Evolutionary conservation across 2,797 vertebrate species (phyloP).

Genomic region (Nasua narica): DNA sequence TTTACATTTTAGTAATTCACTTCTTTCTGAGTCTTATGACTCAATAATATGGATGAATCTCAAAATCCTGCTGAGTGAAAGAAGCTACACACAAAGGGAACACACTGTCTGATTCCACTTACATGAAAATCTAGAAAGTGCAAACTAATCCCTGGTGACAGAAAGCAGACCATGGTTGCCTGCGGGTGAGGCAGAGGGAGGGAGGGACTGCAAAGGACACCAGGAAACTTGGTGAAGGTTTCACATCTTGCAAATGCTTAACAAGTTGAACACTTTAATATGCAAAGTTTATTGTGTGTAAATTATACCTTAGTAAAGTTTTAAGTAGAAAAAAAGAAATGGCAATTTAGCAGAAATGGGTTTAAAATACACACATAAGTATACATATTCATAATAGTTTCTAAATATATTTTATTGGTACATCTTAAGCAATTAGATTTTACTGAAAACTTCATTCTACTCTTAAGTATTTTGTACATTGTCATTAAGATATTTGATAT

Average conservation of each 20-base stretch:
- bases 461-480: constrained; percentile 33
- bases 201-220: background rate
- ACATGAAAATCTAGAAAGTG: background rate
- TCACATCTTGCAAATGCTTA: background rate
- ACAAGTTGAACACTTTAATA: background rate
- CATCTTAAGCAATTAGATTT: constrained; percentile 30
- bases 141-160: background rate
- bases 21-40: constrained; percentile 16
- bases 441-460: background rate
- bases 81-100: background rate
- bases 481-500: background rate
- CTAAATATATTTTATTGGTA: background rate
- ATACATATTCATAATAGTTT: background rate
- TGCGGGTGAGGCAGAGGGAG: no score
- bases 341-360: background rate
- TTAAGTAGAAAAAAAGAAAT: background rate
- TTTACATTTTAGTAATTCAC: background rate
- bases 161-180: background rate
- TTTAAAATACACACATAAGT: background rate
- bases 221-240: background rate
- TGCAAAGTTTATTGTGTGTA: background rate
- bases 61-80: background rate
- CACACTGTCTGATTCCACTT: background rate
- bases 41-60: background rate
- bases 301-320: background rate